These are phyloP conservation scores for Drosophila biarmipes DNA, from an alignment of 1,140 invertebrate species.

Conservation along the genomic window DNA sequence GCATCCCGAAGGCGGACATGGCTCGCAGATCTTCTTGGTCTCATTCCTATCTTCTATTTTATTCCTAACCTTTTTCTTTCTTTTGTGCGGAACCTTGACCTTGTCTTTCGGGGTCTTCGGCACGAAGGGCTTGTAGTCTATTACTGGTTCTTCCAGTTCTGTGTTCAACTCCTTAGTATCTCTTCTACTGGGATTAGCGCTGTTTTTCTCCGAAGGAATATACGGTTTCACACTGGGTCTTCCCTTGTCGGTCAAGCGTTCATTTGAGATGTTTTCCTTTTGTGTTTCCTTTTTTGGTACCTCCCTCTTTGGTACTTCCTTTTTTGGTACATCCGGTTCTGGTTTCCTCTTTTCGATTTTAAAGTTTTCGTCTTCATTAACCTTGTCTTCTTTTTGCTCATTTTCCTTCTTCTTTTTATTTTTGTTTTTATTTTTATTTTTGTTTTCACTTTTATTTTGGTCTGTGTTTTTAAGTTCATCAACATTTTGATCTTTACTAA, in stretches of 20 bases:
- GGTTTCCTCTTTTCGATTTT: not conserved
- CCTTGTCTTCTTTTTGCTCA: not conserved
- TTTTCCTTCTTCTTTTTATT: not conserved
- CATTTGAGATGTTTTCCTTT: not conserved
- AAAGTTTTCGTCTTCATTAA: not conserved
- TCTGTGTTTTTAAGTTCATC: not conserved
- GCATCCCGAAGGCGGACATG: slow-evolving; percentile 9
- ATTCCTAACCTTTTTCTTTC: not conserved
- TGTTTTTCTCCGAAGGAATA: no score
- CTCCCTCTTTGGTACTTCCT: not conserved
- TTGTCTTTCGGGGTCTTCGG: not conserved
- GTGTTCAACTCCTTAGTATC: not conserved
- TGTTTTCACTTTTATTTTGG: not conserved
- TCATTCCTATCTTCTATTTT: not conserved
- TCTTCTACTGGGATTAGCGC: not conserved
- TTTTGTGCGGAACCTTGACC: not conserved
- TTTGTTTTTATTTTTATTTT: not conserved
- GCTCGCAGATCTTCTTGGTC: not conserved
- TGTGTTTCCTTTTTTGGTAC: not conserved
- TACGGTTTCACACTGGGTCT: not conserved
- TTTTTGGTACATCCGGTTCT: not conserved
- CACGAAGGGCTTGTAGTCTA: not conserved
- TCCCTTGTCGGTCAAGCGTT: not conserved
- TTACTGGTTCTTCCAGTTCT: not conserved
- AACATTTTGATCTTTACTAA: not conserved